Evolutionary conservation across 2,797 vertebrate genomes (phyloP).

Genomic region (Crocodylus rhombifer): DNA sequence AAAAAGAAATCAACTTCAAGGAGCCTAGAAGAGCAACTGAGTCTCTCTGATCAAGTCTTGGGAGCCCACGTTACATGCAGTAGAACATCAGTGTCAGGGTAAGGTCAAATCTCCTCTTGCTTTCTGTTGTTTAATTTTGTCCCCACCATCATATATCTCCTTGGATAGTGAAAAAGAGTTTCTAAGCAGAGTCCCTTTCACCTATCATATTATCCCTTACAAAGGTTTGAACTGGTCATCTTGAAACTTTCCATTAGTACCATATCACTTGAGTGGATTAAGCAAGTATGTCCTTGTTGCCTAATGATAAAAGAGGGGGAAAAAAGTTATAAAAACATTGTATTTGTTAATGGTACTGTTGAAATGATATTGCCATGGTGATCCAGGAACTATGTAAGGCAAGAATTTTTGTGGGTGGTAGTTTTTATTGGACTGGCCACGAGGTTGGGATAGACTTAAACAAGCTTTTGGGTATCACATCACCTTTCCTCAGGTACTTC

Average conservation of each 20-base stretch:
- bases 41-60: not conserved
- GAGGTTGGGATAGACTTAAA: too few species aligned
- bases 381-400: too few species aligned
- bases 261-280: not conserved
- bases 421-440: too few species aligned
- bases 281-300: not conserved
- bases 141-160: not conserved
- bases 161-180: not conserved
- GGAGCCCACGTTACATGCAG: fast-evolving
- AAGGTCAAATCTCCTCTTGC: not conserved
- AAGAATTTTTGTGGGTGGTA: too few species aligned
- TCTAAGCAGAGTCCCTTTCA: not conserved
- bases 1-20: not conserved
- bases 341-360: not conserved
- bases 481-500: too few species aligned
- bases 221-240: fast-evolving
- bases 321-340: not conserved
- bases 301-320: fast-evolving
- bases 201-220: not conserved
- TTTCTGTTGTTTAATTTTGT: not conserved
- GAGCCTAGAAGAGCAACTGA: not conserved
- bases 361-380: too few species aligned
- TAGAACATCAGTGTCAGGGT: fast-evolving
- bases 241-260: not conserved
- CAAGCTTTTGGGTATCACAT: too few species aligned